Evolutionary conservation across 2,113 vertebrate genomes (phyloP), one percentile per base, ranked within the genome.

Genomic region (Alces alces): DNA sequence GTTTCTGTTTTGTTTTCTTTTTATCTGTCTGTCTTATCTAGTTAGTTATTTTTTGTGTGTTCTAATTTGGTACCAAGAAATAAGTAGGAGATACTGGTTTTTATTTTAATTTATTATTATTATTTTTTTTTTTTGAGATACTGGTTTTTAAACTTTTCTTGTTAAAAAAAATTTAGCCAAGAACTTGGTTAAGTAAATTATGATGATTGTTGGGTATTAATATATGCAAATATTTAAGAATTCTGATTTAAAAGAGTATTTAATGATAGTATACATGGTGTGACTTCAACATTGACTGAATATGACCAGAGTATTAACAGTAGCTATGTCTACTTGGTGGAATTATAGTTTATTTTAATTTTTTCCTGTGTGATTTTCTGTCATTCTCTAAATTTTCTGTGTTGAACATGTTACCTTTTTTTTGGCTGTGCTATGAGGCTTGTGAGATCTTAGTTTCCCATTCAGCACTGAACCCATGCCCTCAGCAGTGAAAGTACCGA

Each of bases 151-250:
- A 66, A 5, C 19, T 80, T 93, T 76, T 1, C 7, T 36, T 93
- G 7, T 64, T 95, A 23, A 70, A 96, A 89, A 92, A 95, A 61
- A 43, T 66, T 47, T 47, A 91, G 13, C 21, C n/a, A 82, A 43
- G 45, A 21, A 25, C 16, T 97, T 97, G n/a, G 16, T 73, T 94
- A 91, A 97, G 45, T 94, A 92, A 93, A 91, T 92, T 85, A 89
- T 76, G 79, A 54, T 82, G 25, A 82, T 87, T 21, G n/a, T 79
- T 94, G 30, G 11, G 3, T 87, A 30, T 43, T 43, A 76, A 76
- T 95, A 83, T 95, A 80, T 87, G 4, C 12, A 82, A 91, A 70
- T 21, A 79, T 89, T 92, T 28, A 80, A 83, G 89, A 82, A 52
- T 91, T 47, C 5, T 76, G 4, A 93, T 95, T 96, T 96, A 73